phyloP scores from a whole-genome alignment of 2,888 invertebrate genomes.

The Liopterus haemorrhoidalis region DNA sequence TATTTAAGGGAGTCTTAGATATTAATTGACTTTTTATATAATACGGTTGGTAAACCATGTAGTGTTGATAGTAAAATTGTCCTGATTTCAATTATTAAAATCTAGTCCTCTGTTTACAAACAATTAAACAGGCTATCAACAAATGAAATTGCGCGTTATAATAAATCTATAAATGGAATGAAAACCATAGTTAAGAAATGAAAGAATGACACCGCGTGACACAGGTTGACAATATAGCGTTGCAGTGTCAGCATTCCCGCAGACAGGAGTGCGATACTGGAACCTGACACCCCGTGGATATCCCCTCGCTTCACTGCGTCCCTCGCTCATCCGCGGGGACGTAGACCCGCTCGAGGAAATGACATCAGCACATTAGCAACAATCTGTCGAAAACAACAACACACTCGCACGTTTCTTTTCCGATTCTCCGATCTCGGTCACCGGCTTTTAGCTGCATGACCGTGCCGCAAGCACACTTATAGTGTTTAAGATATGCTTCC shows the following conservation, averaged over 20 bases:
- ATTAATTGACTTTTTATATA: too few relatives aligned
- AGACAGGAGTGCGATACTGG: neutral
- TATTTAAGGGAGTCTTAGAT: too few relatives aligned
- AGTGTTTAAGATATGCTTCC: too few relatives aligned
- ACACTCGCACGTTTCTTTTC: neutral
- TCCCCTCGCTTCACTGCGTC: neutral
- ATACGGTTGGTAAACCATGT: too few relatives aligned
- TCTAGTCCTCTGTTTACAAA: too few relatives aligned
- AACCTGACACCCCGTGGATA: constrained; percentile 4
- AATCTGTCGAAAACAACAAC: constrained; percentile 1
- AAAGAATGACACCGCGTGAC: neutral
- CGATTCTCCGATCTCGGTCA: neutral
- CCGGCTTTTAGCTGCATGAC: neutral
- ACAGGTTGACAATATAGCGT: neutral
- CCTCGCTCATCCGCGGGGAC: neutral
- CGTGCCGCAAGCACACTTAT: too few relatives aligned
- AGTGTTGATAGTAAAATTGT: too few relatives aligned
- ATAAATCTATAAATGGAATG: too few relatives aligned
- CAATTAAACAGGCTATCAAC: too few relatives aligned
- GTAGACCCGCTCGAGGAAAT: constrained; percentile 6
- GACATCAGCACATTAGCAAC: constrained; percentile 5
- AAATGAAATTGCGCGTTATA: too few relatives aligned
- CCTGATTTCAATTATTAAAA: too few relatives aligned
- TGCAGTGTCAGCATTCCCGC: constrained; percentile 6
- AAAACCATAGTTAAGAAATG: too few relatives aligned